Conservation (phyloP, 53 echinoderm and acorn worm genomes). For the Antedon mediterranea region DNA sequence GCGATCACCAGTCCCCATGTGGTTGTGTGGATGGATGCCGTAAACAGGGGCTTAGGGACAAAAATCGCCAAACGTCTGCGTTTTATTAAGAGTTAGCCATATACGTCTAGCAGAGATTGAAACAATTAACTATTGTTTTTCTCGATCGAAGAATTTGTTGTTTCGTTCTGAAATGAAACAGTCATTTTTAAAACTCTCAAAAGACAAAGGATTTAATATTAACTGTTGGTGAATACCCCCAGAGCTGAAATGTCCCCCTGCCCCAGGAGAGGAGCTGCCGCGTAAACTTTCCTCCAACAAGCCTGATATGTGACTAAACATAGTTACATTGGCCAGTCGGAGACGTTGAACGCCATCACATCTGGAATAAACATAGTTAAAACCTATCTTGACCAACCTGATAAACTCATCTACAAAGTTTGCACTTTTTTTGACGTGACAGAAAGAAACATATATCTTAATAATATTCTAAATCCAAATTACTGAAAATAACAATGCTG, state of each 20-base stretch:
- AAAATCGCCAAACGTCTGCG: neutral
- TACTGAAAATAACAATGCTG: no score
- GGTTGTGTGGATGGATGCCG: neutral
- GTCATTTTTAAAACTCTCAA: neutral
- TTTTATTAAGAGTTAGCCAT: neutral
- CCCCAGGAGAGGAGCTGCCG: neutral
- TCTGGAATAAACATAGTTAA: neutral
- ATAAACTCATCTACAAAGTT: no score
- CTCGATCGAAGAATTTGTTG: neutral
- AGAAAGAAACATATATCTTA: no score
- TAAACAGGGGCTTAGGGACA: neutral
- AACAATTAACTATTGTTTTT: neutral
- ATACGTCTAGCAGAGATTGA: neutral
- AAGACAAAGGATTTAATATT: neutral
- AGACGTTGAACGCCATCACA: neutral
- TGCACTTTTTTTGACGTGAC: no score
- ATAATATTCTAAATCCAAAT: no score
- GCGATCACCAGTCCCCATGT: neutral
- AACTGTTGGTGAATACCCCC: neutral
- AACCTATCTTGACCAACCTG: no score
- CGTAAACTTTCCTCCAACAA: neutral
- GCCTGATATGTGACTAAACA: neutral
- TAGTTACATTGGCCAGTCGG: neutral
- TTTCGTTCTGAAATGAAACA: neutral
- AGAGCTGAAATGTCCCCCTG: neutral